Base-by-base conservation (phyloP, 2,113 vertebrate genomes). In the Proteles cristata region DNA sequence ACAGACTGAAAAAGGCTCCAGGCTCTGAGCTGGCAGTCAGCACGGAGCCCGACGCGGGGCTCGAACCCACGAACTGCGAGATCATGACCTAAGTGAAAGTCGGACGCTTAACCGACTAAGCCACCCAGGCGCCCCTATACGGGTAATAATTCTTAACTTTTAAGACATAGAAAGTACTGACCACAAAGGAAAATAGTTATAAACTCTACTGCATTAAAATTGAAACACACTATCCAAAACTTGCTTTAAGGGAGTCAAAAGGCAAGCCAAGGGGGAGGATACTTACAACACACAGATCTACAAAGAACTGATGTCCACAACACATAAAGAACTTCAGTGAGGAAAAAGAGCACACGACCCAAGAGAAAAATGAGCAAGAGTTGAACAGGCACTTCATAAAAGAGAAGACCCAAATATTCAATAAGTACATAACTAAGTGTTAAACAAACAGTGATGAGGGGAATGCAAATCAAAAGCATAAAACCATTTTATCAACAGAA, bases 101-200 rank as follows among this genome's bases (percentile, higher is more conserved):
- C n/a, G n/a, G n/a, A n/a, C n/a, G n/a, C n/a, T n/a, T n/a, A n/a
- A n/a, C n/a, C n/a, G n/a, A n/a, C n/a, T n/a, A n/a, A n/a, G n/a
- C n/a, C n/a, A n/a, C n/a, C n/a, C n/a, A n/a, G n/a, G n/a, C n/a
- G n/a, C n/a, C n/a, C n/a, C n/a, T n/a, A n/a, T n/a, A n/a, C n/a
- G n/a, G n/a, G n/a, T n/a, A n/a, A n/a, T n/a, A n/a, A n/a, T 87
- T 69, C 61, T 80, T 86, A 69, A 39, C 71, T 35, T 96, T 88
- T 28, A 93, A 85, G 17, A 73, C 50, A 79, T 7, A 93, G 48
- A 93, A 76, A 9, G 4, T 80, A 93, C 16, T 58, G 31, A 76
- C 10, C 61, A 83, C 55, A 84, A 88, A 53, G 23, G 26, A 69
- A 95, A 80, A 81, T 74, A 53, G n/a, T 50, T 55, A 26, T 65